Evolutionary conservation across 1,140 invertebrate species (phyloP).

Genomic region (Drosophila sp.): DNA sequence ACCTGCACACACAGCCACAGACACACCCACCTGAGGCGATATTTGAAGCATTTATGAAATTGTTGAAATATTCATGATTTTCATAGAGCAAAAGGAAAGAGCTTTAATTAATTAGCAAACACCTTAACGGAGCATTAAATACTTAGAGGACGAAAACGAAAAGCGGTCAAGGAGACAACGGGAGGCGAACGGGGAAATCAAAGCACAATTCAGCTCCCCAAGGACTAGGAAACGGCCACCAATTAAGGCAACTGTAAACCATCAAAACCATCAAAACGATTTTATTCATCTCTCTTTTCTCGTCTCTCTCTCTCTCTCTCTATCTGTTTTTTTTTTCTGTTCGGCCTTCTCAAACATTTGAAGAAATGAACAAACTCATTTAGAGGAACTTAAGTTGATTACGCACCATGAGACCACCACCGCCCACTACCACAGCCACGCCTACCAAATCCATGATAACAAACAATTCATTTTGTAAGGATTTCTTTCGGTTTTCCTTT

Average conservation of each 20-base stretch:
- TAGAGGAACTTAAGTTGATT: conserved; percentile 78
- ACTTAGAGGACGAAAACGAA: conserved; percentile 4
- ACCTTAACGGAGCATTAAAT: conserved; percentile 19
- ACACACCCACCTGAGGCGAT: neutral
- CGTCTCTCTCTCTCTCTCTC: neutral
- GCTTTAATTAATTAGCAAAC: conserved; percentile 22
- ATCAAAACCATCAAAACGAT: conserved; percentile 36
- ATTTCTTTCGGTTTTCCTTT: conserved; percentile 50
- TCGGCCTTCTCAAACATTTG: conserved; percentile 52
- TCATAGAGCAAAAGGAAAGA: conserved; percentile 15
- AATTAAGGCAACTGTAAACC: conserved; percentile 20
- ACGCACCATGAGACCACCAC: conserved; percentile 35
- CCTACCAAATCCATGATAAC: conserved; percentile 61
- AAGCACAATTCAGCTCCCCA: conserved; percentile 16
- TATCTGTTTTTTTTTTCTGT: conserved; percentile 28
- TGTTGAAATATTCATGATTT: conserved; percentile 25
- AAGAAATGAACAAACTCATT: conserved; percentile 72
- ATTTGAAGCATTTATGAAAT: conserved; percentile 34
- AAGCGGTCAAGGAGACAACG: neutral
- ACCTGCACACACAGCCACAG: neutral
- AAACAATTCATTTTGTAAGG: conserved; percentile 76
- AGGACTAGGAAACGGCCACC: conserved; percentile 13
- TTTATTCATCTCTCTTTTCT: conserved; percentile 15
- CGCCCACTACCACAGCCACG: conserved; percentile 22
- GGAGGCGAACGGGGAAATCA: neutral